Evolutionary conservation across 2,888 invertebrate genomes (phyloP).

Genomic region (Meghimatium bilineatum): DNA sequence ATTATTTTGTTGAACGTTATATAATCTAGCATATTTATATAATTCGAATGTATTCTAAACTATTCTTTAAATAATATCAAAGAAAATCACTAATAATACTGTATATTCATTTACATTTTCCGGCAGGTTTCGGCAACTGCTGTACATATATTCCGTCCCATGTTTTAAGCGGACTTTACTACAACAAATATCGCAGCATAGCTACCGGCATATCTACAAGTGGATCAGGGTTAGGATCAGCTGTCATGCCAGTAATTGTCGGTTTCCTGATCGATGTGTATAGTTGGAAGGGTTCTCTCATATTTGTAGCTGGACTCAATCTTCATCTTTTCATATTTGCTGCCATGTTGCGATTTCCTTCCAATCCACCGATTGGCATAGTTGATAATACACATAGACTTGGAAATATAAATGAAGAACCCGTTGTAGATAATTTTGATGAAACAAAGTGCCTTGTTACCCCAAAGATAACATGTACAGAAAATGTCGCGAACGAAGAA

Average conservation of each 20-base stretch:
- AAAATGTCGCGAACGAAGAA: neutral
- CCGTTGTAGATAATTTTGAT: neutral
- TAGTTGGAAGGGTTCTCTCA: slow-evolving; percentile 70
- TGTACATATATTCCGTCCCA: slow-evolving; percentile 70
- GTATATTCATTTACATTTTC: neutral
- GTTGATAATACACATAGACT: neutral
- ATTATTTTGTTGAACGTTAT: no score
- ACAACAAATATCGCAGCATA: slow-evolving; percentile 65
- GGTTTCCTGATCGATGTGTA: slow-evolving; percentile 65
- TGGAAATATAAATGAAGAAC: neutral
- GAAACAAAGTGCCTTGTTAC: slow-evolving; percentile 35
- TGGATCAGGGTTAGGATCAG: slow-evolving; percentile 66
- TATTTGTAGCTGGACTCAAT: slow-evolving; percentile 64
- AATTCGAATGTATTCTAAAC: no score
- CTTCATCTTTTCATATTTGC: slow-evolving; percentile 65
- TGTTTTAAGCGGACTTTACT: slow-evolving; percentile 70
- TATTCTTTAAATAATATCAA: neutral
- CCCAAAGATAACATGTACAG: slow-evolving; percentile 7
- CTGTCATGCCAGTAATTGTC: slow-evolving; percentile 65
- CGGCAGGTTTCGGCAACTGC: slow-evolving; percentile 68
- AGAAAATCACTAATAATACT: neutral
- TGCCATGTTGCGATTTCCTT: slow-evolving; percentile 59
- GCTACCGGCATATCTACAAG: slow-evolving; percentile 69
- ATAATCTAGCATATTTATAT: no score
- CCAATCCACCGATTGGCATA: neutral